A percentile compares a stretch with the other conserved stretches of the same genome.
These are phyloP conservation scores for Drosophila subsilvestris DNA, from an alignment of 2,888 invertebrate species.

Conservation along the genomic window DNA sequence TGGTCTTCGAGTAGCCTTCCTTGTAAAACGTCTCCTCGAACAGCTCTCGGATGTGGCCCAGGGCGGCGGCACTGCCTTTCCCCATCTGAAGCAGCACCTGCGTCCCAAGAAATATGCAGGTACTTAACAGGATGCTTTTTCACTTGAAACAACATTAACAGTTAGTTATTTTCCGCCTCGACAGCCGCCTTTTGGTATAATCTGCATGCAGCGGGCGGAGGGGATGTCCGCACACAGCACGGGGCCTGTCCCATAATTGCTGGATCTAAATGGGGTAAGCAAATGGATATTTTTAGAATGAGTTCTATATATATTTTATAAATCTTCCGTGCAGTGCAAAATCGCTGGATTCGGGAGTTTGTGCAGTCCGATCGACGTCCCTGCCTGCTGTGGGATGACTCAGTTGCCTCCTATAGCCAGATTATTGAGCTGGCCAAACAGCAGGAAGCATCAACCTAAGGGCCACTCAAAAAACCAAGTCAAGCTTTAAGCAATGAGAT, in stretches of 20 bases:
- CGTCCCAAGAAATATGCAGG: slow-evolving; percentile 82
- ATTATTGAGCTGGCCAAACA: slow-evolving; percentile 1
- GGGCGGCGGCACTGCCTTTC: slow-evolving; percentile 99
- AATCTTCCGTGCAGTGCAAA: slow-evolving; percentile 87
- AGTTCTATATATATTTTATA: not conserved
- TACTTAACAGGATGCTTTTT: slow-evolving; percentile 13
- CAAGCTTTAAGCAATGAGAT: not conserved
- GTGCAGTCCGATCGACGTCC: slow-evolving; percentile 91
- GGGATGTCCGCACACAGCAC: slow-evolving; percentile 94
- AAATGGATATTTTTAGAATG: not conserved
- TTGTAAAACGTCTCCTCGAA: not conserved
- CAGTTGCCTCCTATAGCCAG: slow-evolving; percentile 3
- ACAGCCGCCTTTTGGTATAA: slow-evolving; percentile 96
- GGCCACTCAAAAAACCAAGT: not conserved
- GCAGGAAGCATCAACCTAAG: not conserved
- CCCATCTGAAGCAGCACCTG: slow-evolving; percentile 91
- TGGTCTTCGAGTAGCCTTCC: not conserved
- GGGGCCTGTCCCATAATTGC: slow-evolving; percentile 98
- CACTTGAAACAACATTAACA: not conserved
- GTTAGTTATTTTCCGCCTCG: not conserved
- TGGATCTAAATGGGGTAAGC: slow-evolving; percentile 97
- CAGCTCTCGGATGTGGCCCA: slow-evolving; percentile 98
- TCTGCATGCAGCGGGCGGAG: slow-evolving; percentile 94
- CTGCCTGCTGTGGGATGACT: slow-evolving; percentile 83
- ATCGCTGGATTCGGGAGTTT: slow-evolving; percentile 95